Evolutionary conservation across 2,797 vertebrate genomes (phyloP).

Genomic region (Lepilemur septentrionalis): DNA sequence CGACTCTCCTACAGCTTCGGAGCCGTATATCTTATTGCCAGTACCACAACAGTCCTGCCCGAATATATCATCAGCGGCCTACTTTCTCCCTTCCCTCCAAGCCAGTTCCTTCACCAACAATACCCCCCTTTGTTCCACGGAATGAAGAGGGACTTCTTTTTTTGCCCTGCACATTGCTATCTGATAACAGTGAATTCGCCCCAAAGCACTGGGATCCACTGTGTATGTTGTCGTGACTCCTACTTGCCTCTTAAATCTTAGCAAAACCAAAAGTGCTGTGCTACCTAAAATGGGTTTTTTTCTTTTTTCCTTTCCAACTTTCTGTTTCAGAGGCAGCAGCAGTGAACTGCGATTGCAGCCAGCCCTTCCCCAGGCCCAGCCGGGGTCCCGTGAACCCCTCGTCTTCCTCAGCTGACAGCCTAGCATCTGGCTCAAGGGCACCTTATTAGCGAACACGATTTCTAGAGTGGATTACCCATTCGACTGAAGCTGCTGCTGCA

Average conservation of each 20-base stretch:
- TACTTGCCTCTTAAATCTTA: slow-evolving; percentile 78
- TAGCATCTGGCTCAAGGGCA: slow-evolving; percentile 83
- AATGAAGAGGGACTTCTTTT: slow-evolving; percentile 68
- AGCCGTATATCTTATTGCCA: slow-evolving; percentile 89
- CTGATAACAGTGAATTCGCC: slow-evolving; percentile 76
- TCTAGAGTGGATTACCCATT: slow-evolving; percentile 81
- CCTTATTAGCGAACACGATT: slow-evolving; percentile 78
- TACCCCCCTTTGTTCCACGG: slow-evolving; percentile 75
- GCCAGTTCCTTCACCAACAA: slow-evolving; percentile 76
- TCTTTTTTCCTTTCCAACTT: slow-evolving; percentile 47
- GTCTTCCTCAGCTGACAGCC: slow-evolving; percentile 74
- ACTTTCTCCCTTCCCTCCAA: slow-evolving; percentile 78
- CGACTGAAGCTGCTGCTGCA: slow-evolving; percentile 80
- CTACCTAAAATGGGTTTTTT: slow-evolving; percentile 62
- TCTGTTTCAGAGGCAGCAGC: slow-evolving; percentile 76
- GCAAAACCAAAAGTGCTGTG: slow-evolving; percentile 85
- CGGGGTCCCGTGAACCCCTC: slow-evolving; percentile 48
- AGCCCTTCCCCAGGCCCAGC: slow-evolving; percentile 59
- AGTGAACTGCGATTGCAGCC: slow-evolving; percentile 67
- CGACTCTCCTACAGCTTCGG: slow-evolving; percentile 85
- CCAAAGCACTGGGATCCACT: slow-evolving; percentile 76
- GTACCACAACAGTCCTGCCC: slow-evolving; percentile 84
- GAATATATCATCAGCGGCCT: slow-evolving; percentile 72
- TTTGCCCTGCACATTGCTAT: slow-evolving; percentile 75
- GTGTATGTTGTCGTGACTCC: slow-evolving; percentile 69